phyloP scores from a whole-genome alignment of 2,888 invertebrate species.

The Caenorhabditis parvicauda region DNA sequence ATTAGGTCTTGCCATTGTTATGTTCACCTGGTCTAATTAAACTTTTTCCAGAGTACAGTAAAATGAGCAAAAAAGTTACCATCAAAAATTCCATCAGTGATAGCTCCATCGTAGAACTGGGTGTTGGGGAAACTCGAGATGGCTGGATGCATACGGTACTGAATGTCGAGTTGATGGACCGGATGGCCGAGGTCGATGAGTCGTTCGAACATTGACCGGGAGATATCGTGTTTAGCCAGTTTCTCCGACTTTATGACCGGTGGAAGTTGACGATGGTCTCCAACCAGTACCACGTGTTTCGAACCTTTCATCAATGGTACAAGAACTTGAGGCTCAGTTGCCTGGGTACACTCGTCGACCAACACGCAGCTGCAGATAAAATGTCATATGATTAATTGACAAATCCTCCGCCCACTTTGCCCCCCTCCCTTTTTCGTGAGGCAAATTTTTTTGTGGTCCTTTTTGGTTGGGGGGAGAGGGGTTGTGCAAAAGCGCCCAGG shows the following conservation, averaged over 20 bases:
- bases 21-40: too few species aligned
- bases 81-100: constrained; percentile 97
- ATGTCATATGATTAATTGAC: too few species aligned
- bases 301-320: constrained; percentile 97
- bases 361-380: too few species aligned
- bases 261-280: constrained; percentile 97
- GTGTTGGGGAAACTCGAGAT: constrained; percentile 95
- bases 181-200: constrained; percentile 93
- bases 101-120: constrained; percentile 96
- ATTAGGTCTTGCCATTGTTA: too few species aligned
- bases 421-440: too few species aligned
- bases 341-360: constrained; percentile 68
- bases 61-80: constrained; percentile 62
- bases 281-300: constrained; percentile 91
- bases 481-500: too few species aligned
- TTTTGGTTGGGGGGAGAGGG: too few species aligned
- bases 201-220: constrained; percentile 93
- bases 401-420: too few species aligned
- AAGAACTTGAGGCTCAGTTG: constrained; percentile 70
- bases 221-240: constrained; percentile 91
- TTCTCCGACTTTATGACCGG: constrained; percentile 94
- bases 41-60: neutral
- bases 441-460: too few species aligned
- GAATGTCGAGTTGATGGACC: constrained; percentile 81
- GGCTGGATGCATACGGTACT: constrained; percentile 98